Base-by-base conservation (phyloP, 2,113 vertebrate species). In the Willisornis vidua region DNA sequence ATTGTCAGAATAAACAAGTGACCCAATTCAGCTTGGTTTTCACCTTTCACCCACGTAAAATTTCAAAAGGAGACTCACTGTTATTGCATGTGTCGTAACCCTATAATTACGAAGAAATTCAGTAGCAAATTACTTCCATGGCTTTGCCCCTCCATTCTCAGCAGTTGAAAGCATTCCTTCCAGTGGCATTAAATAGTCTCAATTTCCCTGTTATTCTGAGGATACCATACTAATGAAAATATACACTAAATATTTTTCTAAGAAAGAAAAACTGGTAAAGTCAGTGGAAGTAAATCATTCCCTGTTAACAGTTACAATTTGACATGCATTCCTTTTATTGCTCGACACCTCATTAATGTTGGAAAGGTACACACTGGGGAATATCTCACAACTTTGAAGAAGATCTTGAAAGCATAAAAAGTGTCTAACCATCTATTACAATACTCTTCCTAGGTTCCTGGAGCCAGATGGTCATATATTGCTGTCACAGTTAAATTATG, bases 61-160 rank as follows among this genome's bases (percentile, higher is more conserved):
- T 96, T 95, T 93, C 94, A 94, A 96, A 97, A 97, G 94, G 57
- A 93, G 83, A 84, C 90, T 88, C 90, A 96, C 91, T 97, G 96
- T 96, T 97, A 95, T 97, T 95, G 66, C n/a, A 96, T 96, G 89
- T 96, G 90, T 93, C 1, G 57, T 91, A 96, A 97, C 88, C 92
- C 95, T 92, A 70, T 96, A 97, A 97, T 97, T 97, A 96, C 79
- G 88, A 91, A 96, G 92, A 97, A 96, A 97, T 96, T 95, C 95
- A 95, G 96, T 96, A 95, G 94, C 96, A 96, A 97, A 97, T 96
- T 97, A 93, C 95, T 97, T 95, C 85, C 90, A 95, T 93, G 88
- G 92, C 73, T 97, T 96, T 95, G 75, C 54, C 80, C 92, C 90
- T 93, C 70, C 55, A 93, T 96, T 96, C 73, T 90, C 86, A 76